Percentiles rank a stretch among this genome's conserved stretches.
These are phyloP conservation scores for Ciona savignyi DNA, from an alignment of 23 tunicate genomes.

Conservation along the genomic window DNA sequence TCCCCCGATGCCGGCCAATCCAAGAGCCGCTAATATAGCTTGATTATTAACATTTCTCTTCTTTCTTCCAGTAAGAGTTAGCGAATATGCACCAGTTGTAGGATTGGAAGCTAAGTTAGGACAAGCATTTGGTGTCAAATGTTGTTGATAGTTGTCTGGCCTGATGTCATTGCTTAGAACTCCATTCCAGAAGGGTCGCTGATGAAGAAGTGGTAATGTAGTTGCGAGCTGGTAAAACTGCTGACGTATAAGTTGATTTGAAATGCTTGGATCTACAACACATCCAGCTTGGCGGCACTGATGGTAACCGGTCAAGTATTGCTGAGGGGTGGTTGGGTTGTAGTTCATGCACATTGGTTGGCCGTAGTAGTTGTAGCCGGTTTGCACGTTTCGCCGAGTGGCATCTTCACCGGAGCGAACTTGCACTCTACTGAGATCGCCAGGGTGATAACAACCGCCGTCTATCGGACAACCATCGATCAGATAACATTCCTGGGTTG, in stretches of 20 bases:
- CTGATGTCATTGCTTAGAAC: neutral
- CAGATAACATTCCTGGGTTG: slow-evolving; percentile 1
- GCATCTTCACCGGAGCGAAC: slow-evolving; percentile 13
- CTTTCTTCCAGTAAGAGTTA: neutral
- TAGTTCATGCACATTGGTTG: neutral
- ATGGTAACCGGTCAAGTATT: slow-evolving; percentile 25
- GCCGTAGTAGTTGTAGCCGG: slow-evolving; percentile 13
- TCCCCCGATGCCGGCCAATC: neutral
- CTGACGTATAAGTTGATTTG: neutral
- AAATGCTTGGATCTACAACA: slow-evolving; percentile 8
- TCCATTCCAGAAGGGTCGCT: neutral
- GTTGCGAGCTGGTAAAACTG: neutral
- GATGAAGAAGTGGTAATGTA: slow-evolving; percentile 1
- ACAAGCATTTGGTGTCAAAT: neutral
- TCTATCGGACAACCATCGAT: neutral
- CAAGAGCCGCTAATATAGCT: neutral
- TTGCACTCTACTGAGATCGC: neutral
- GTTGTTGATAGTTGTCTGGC: slow-evolving; percentile 6
- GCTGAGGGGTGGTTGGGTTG: slow-evolving; percentile 11
- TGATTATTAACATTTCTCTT: neutral
- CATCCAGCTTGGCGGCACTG: slow-evolving; percentile 43
- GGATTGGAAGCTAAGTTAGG: neutral
- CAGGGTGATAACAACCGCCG: slow-evolving; percentile 5
- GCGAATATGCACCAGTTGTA: neutral
- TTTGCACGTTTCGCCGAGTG: neutral